Conservation (phyloP, 2,797 vertebrate species). For the Gymnoscopelus braueri region DNA sequence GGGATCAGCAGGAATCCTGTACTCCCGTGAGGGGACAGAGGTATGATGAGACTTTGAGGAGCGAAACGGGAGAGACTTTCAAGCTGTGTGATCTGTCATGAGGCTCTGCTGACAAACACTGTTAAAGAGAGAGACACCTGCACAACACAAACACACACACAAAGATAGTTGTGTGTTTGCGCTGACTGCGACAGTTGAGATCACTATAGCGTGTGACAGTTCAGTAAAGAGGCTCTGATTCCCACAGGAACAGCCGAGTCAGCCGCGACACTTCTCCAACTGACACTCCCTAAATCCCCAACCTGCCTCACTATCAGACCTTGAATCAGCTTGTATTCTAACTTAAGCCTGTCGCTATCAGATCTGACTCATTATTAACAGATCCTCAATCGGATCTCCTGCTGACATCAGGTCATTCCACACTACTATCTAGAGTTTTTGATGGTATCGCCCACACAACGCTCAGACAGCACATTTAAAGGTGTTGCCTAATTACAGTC, state of each 20-base stretch:
- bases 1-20: conserved; percentile 84
- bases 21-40: conserved; percentile 93
- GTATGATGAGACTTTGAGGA: conserved; percentile 77
- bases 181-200: conserved; percentile 72
- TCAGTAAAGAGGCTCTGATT: conserved; percentile 68
- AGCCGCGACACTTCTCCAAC: conserved; percentile 50
- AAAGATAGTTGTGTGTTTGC: conserved; percentile 48
- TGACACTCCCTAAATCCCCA: conserved; percentile 66
- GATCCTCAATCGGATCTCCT: conserved; percentile 66
- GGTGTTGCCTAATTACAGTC: conserved; percentile 55
- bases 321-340: conserved; percentile 72
- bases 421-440: conserved; percentile 60
- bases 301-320: conserved; percentile 64
- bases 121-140: conserved; percentile 24
- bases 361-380: conserved; percentile 76
- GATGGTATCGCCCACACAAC: conserved; percentile 57
- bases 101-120: conserved; percentile 24
- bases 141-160: conserved; percentile 37
- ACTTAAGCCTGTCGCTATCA: conserved; percentile 60
- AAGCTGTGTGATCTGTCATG: conserved; percentile 22
- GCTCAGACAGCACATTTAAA: conserved; percentile 66
- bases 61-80: conserved; percentile 37
- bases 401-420: conserved; percentile 77
- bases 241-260: conserved; percentile 83
- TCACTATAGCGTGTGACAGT: conserved; percentile 69